Conservation (phyloP, 2,888 invertebrate species). For the Machimus atricapillus region DNA sequence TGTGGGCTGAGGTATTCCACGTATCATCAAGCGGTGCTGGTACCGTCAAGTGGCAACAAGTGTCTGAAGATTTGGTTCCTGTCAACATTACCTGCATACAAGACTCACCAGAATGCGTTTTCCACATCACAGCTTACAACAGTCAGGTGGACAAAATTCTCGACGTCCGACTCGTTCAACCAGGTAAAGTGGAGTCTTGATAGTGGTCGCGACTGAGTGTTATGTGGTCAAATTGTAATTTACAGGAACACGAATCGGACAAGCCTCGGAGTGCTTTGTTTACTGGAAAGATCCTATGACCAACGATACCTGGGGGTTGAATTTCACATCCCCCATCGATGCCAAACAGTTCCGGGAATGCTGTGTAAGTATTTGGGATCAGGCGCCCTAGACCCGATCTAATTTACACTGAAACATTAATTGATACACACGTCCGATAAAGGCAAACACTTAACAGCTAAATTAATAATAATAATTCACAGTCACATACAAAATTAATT, state of each 20-base stretch:
- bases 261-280: constrained; percentile 98
- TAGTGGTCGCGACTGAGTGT: background rate
- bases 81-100: constrained; percentile 98
- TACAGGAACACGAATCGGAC: constrained; percentile 92
- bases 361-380: constrained; percentile 79
- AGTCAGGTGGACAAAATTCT: constrained; percentile 98
- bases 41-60: constrained; percentile 96
- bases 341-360: constrained; percentile 97
- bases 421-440: constrained; percentile 14
- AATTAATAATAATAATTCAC: constrained; percentile 32
- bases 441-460: constrained; percentile 26
- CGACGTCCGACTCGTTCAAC: constrained; percentile 95
- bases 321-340: constrained; percentile 96
- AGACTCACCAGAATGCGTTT: constrained; percentile 95
- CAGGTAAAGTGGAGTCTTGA: constrained; percentile 70
- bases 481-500: constrained; percentile 41
- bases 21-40: constrained; percentile 93
- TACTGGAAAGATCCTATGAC: constrained; percentile 99
- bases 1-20: constrained; percentile 99
- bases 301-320: constrained; percentile 97
- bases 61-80: constrained; percentile 97
- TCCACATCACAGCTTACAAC: constrained; percentile 99
- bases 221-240: constrained; percentile 1
- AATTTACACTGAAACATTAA: constrained; percentile 13
- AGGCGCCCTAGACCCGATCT: constrained; percentile 7